phyloP scores from a whole-genome alignment of 2,113 vertebrate genomes.

The Nothoprocta perdicaria region DNA sequence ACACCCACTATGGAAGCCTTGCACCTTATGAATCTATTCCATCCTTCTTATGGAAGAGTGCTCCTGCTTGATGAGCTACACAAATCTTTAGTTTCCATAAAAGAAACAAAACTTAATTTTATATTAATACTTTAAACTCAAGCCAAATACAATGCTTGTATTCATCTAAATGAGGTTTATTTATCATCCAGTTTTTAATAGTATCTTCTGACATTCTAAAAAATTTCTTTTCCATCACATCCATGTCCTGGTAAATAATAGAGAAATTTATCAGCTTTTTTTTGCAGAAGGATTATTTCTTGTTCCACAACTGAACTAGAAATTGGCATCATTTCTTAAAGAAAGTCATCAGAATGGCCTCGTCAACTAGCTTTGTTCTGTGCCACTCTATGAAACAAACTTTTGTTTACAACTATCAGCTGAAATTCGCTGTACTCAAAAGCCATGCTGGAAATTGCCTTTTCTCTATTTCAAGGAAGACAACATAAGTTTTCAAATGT shows the following conservation, averaged over 20 bases:
- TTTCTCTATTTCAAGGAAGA: not conserved
- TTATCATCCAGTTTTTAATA: not conserved
- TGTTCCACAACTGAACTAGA: not conserved
- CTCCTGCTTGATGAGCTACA: not conserved
- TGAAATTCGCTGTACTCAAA: not conserved
- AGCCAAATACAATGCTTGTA: not conserved
- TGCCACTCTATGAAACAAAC: not conserved
- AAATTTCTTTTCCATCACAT: not conserved
- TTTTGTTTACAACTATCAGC: not conserved
- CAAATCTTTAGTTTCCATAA: not conserved
- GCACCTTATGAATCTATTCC: not conserved
- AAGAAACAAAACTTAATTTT: not conserved
- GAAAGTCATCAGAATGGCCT: not conserved
- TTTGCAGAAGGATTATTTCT: not conserved
- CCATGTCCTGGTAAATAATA: not conserved
- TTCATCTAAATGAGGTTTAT: not conserved
- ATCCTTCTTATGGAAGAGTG: not conserved
- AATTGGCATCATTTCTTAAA: not conserved
- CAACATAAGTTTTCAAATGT: not conserved
- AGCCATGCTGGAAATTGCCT: not conserved
- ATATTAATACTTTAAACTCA: not conserved
- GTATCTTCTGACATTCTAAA: not conserved
- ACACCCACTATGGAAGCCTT: not conserved
- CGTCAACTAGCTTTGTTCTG: not conserved
- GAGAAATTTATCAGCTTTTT: not conserved